Base-by-base conservation (phyloP, 2,888 invertebrate genomes). In the Linhomoeus sp. region DNA sequence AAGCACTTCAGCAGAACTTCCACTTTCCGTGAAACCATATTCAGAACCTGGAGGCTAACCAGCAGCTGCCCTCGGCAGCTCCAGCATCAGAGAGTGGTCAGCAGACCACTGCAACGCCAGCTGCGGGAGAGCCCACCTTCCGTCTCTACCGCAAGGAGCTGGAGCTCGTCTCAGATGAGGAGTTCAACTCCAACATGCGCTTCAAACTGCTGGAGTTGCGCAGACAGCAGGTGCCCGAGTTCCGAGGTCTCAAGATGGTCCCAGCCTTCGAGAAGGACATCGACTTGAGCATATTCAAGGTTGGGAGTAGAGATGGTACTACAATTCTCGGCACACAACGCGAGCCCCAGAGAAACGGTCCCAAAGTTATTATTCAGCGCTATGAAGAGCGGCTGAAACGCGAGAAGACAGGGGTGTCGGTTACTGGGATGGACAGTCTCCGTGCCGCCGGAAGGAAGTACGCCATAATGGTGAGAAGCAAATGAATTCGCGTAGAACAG, bases 181-280 rank as follows among this genome's bases (percentile, higher is more conserved):
- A 74, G 22, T 60, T 80, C 19, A 68, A 75, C 15, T 64, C 69
- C 19, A 75, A 76, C 56, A 62, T 68, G 17, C 67, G 80, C 29
- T 73, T 78, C 51, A 71, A 72, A 56, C 60, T 79, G 45, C 64
- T 81, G 25, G 68, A 69, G 49, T 67, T 77, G 20, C 67, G 80
- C 22, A 73, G 76, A 54, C 67, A 71, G 49, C 75, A 75, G 46
- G 75, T 77, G 54, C 70, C 75, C 3, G 77, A 77, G 58, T 78
- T 78, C 58, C 73, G 73, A 53, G 72, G 75, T 48, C 66, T 73
- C 47, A 67, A 66, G 52, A 62, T 71, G 58, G 67, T 77, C 22
- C 76, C 78, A 1, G 65, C 71, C 29, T 62, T 69, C 51, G 69
- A 74, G 14, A 72, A 73, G 56, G 76, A 77, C 59, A 73, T 80